phyloP scores from a whole-genome alignment of 2,113 vertebrate genomes.

The Amphilophus citrinellus region DNA sequence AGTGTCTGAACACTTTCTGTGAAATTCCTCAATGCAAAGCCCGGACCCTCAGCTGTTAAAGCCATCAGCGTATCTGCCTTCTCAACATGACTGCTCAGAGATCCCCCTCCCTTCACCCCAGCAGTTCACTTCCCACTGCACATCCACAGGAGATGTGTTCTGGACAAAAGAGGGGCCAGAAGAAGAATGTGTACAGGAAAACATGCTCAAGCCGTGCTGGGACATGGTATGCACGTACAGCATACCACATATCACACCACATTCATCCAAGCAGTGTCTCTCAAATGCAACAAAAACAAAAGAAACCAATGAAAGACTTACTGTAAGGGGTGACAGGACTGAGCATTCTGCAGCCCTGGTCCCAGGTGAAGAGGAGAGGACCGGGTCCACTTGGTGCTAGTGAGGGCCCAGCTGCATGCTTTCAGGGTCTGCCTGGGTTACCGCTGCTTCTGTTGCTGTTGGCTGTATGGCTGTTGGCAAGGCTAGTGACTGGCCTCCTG shows the following conservation, averaged over 20 bases:
- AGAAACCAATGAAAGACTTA: constrained; percentile 49
- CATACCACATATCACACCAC: not conserved
- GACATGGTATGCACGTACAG: not conserved
- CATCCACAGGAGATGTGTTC: constrained; percentile 54
- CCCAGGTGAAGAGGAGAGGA: constrained; percentile 68
- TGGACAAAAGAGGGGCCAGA: constrained; percentile 56
- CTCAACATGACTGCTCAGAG: constrained; percentile 63
- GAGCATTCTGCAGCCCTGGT: constrained; percentile 80
- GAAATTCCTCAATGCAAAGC: constrained; percentile 73
- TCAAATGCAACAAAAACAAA: not conserved
- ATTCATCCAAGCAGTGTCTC: not conserved
- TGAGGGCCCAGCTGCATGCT: constrained; percentile 68
- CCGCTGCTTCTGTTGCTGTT: constrained; percentile 50
- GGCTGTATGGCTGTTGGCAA: constrained; percentile 26
- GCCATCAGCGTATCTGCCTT: constrained; percentile 67
- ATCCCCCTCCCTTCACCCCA: not conserved
- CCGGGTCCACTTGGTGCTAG: constrained; percentile 69
- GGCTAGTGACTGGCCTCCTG: constrained; percentile 58
- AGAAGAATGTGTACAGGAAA: constrained; percentile 45
- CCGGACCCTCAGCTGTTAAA: constrained; percentile 75
- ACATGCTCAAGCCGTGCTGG: not conserved
- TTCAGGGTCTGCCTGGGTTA: constrained; percentile 33
- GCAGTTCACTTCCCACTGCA: constrained; percentile 28
- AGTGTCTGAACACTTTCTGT: constrained; percentile 57
- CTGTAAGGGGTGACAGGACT: constrained; percentile 81